Conservation (phyloP, 2,797 vertebrate genomes). For the Eulemur rubriventer region DNA sequence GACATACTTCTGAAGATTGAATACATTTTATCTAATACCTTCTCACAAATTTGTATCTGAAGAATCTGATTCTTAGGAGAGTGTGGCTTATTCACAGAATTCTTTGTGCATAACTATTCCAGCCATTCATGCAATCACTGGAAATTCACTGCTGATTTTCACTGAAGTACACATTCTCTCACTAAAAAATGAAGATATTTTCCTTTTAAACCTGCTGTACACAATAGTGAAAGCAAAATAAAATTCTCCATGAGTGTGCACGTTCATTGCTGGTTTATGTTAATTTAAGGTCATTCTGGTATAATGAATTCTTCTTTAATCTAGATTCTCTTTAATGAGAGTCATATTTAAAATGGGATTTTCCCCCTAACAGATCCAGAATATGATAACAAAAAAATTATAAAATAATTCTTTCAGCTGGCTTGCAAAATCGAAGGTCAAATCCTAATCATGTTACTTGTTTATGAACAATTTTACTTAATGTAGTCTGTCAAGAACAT, state of each 20-base stretch:
- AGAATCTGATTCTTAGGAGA: constrained; percentile 19
- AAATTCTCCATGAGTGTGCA: neutral
- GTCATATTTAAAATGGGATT: neutral
- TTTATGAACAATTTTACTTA: constrained; percentile 63
- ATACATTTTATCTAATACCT: neutral
- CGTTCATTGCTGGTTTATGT: neutral
- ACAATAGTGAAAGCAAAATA: neutral
- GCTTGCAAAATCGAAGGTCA: constrained; percentile 48
- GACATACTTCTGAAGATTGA: neutral
- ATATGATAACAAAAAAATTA: constrained; percentile 39
- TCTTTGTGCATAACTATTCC: neutral
- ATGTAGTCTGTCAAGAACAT: constrained; percentile 52
- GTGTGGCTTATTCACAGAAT: constrained; percentile 28
- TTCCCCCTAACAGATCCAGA: neutral
- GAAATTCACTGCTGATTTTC: constrained; percentile 20
- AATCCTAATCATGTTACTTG: constrained; percentile 48
- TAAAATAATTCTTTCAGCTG: constrained; percentile 30
- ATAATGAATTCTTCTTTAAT: constrained; percentile 30
- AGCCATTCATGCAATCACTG: neutral
- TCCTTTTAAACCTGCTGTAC: neutral
- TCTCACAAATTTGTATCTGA: neutral
- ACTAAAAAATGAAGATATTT: neutral
- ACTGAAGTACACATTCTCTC: neutral
- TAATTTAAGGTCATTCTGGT: neutral
- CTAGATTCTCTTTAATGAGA: neutral